Conservation (phyloP, 2,888 invertebrate species). For the Meta bourneti region DNA sequence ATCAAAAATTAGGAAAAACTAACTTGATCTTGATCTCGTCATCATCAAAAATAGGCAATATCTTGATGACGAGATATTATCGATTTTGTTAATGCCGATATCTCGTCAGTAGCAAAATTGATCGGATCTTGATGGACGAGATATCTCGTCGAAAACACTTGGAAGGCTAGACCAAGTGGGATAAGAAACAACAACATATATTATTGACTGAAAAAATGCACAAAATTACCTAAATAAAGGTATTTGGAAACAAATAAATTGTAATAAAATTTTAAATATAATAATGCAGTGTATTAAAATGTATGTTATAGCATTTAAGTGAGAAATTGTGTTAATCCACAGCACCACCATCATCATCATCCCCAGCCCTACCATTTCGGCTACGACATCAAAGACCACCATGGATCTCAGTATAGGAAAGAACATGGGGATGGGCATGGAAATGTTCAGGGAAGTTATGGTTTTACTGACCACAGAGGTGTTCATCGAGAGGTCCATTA, state of each 20-base stretch:
- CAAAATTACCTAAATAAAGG: not conserved
- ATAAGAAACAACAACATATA: not conserved
- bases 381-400: constrained; percentile 48
- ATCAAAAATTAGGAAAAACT: no score
- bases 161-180: no score
- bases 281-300: not conserved
- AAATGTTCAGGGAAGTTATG: constrained; percentile 57
- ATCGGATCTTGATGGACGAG: no score
- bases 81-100: no score
- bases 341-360: constrained; percentile 30
- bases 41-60: no score
- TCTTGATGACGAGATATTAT: no score
- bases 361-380: constrained; percentile 64
- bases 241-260: not conserved
- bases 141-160: no score
- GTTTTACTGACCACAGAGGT: constrained; percentile 55
- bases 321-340: not conserved
- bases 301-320: not conserved
- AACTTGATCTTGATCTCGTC: no score
- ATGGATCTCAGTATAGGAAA: constrained; percentile 40
- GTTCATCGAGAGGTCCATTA: constrained; percentile 57
- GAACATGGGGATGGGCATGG: constrained; percentile 52
- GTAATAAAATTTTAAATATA: not conserved
- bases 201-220: not conserved
- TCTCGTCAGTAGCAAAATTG: no score